Conservation (phyloP, 1,140 invertebrate genomes). For the Ceratosolen fusciceps region DNA sequence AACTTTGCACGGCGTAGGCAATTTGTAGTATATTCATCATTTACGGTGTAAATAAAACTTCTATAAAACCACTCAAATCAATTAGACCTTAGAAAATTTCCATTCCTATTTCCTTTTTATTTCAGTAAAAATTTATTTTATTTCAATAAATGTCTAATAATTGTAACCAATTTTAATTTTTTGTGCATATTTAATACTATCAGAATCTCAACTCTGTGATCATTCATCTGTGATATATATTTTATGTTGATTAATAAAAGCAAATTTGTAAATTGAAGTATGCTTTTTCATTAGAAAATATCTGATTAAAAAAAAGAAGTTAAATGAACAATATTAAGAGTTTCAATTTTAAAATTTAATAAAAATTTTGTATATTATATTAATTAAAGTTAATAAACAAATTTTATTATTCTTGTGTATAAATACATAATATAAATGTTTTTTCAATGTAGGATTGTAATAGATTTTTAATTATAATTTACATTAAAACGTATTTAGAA, state of each 20-base stretch:
- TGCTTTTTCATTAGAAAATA: not conserved
- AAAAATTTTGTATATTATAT: too few species aligned
- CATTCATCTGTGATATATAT: constrained; percentile 31
- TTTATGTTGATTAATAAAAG: constrained; percentile 41
- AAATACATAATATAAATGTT: too few species aligned
- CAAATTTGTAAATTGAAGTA: constrained; percentile 13
- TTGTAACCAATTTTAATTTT: not conserved
- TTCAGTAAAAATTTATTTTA: not conserved
- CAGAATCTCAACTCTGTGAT: constrained; percentile 20
- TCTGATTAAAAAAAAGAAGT: too few species aligned
- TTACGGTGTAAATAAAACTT: constrained; percentile 31
- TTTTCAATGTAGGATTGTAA: too few species aligned
- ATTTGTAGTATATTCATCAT: not conserved
- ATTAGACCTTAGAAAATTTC: not conserved
- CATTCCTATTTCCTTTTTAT: not conserved
- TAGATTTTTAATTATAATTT: too few species aligned
- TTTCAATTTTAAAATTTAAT: too few species aligned
- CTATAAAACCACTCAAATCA: not conserved
- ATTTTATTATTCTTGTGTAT: too few species aligned
- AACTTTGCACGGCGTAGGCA: not conserved
- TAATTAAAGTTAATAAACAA: too few species aligned
- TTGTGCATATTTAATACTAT: not conserved
- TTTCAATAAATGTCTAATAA: not conserved
- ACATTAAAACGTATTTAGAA: not conserved
- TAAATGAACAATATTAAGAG: not conserved